These are phyloP conservation scores for Hesperophylax magnus DNA, from an alignment of 1,140 invertebrate species.

Conservation along the genomic window DNA sequence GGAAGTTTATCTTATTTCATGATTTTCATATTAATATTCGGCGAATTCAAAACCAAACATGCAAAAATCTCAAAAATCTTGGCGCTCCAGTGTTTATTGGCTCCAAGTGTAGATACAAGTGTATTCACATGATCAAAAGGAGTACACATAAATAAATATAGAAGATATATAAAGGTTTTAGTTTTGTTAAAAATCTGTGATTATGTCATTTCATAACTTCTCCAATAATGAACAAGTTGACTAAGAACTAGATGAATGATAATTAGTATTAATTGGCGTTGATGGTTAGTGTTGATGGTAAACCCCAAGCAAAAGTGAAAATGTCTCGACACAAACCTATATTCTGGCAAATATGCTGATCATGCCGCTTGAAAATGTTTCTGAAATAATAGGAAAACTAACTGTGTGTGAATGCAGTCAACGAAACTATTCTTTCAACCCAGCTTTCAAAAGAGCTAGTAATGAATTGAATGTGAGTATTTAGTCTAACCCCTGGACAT, in stretches of 20 bases:
- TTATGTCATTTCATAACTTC: neutral
- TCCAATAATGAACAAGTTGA: neutral
- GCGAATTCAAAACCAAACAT: no score
- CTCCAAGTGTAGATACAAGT: no score
- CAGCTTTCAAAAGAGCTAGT: no score
- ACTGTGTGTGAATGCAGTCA: conserved; percentile 1
- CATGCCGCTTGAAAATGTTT: conserved; percentile 53
- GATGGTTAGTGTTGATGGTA: conserved; percentile 1
- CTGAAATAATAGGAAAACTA: conserved; percentile 45
- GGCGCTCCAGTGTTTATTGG: no score
- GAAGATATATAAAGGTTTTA: neutral
- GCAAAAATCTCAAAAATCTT: no score
- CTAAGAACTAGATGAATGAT: neutral
- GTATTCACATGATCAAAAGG: neutral
- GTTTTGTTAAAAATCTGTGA: neutral
- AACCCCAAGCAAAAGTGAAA: conserved; percentile 39
- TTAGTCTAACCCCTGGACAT: no score
- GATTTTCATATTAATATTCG: no score
- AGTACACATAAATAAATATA: neutral
- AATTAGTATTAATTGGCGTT: neutral
- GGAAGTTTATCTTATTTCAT: no score
- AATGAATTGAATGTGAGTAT: no score
- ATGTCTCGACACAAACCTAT: conserved; percentile 44
- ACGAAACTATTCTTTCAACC: no score
- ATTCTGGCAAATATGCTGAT: conserved; percentile 46